Base-by-base conservation (phyloP, 2,113 vertebrate genomes). In the Ibidorhyncha struthersii region DNA sequence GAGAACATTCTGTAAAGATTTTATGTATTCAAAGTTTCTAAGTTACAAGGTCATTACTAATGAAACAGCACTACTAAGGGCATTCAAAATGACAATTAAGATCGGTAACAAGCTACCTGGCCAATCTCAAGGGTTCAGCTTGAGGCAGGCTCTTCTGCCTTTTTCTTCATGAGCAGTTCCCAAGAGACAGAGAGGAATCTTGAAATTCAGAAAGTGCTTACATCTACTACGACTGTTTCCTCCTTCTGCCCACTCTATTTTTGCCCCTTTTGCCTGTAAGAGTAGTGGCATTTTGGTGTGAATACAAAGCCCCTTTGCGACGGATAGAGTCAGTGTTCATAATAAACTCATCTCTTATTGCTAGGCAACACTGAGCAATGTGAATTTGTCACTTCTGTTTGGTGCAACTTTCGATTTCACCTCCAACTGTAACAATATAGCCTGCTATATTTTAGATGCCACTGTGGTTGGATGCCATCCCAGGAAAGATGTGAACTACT, bases 381-480 rank as follows among this genome's bases (percentile, higher is more conserved):
- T 98, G 98, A 98, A 98, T 98, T 98, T 98, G 97, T 98, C 98
- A 98, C 98, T 98, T 98, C 98, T 98, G 97, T 98, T 98, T 98
- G 98, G 98, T 98, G 97, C 97, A 98, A 98, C 97, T 98, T 98
- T 98, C 92, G 74, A 98, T 98, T 98, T 98, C 98, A 98, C 98
- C 98, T 98, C 98, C 98, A 98, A 98, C 98, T 98, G 98, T 98
- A 98, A 98, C 98, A 98, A 98, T 98, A 97, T 98, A 98, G 98
- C 97, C 97, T 98, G 96, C 96, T 98, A 98, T 97, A 98, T 98
- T 98, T 98, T 98, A 98, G 98, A 98, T 98, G 98, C 98, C 97
- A 98, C 98, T 98, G 94, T 96, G 98, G 97, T 98, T 98, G 98
- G 98, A 98, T 98, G 95, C 95, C 96, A 98, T 98, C 98, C 98